Conservation (phyloP, 1,140 invertebrate species). For the Zaprionus nigranus region DNA sequence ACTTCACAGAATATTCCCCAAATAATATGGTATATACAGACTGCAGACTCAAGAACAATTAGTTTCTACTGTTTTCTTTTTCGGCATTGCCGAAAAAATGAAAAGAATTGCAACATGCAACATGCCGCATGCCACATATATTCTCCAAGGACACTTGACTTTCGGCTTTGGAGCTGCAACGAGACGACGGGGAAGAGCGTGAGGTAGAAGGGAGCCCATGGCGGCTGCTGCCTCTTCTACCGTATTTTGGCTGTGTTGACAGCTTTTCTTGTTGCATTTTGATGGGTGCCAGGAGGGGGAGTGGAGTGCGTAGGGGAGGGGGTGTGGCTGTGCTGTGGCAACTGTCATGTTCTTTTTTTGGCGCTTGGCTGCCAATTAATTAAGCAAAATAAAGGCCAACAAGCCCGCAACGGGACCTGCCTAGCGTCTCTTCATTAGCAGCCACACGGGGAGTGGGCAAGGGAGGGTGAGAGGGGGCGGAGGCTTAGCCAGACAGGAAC, state of each 20-base stretch:
- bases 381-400: slow-evolving; percentile 82
- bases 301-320: neutral
- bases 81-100: slow-evolving; percentile 72
- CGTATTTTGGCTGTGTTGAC: slow-evolving; percentile 59
- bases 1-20: slow-evolving; percentile 46
- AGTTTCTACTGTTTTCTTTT: slow-evolving; percentile 61
- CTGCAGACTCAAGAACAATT: slow-evolving; percentile 51
- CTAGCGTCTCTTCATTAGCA: slow-evolving; percentile 68
- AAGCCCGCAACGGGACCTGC: slow-evolving; percentile 48
- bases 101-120: slow-evolving; percentile 80
- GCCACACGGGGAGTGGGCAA: neutral
- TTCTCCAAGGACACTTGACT: slow-evolving; percentile 81
- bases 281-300: neutral
- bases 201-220: slow-evolving; percentile 1
- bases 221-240: neutral
- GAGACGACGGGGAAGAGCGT: neutral
- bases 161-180: slow-evolving; percentile 56
- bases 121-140: slow-evolving; percentile 50
- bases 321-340: neutral
- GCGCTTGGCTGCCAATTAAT: slow-evolving; percentile 78
- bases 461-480: slow-evolving; percentile 2
- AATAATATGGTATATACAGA: slow-evolving; percentile 26
- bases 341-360: slow-evolving; percentile 50
- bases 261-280: slow-evolving; percentile 56
- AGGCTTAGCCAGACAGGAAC: slow-evolving; percentile 7